Percentiles rank a stretch among this genome's conserved stretches.
These are phyloP conservation scores for Percopsis transmontana DNA, from an alignment of 2,113 vertebrate genomes.

Conservation along the genomic window DNA sequence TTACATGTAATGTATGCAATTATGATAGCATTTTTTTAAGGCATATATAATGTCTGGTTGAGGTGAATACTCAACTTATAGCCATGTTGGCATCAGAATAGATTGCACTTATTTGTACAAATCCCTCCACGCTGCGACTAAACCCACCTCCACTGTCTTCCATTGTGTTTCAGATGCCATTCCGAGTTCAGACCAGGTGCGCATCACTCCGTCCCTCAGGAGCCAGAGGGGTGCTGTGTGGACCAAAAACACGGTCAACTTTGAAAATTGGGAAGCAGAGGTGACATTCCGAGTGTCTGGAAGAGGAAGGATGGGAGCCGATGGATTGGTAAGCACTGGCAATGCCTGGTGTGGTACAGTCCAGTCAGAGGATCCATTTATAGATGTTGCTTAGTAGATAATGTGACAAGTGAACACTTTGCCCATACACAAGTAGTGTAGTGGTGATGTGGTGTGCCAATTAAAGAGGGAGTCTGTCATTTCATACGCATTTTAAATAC, in stretches of 20 bases:
- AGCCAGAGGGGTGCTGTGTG: constrained; percentile 93
- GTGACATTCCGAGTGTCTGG: constrained; percentile 95
- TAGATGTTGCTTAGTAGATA: no score
- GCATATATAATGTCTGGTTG: no score
- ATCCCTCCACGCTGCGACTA: background rate
- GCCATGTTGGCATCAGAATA: no score
- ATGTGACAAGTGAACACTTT: no score
- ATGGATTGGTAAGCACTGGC: constrained; percentile 85
- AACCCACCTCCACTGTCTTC: constrained; percentile 5
- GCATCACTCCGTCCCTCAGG: constrained; percentile 92
- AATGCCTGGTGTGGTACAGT: background rate
- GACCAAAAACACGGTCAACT: constrained; percentile 86
- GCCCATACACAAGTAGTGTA: no score
- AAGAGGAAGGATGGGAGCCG: constrained; percentile 91
- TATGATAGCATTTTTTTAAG: no score
- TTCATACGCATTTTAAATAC: no score
- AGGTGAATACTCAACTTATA: no score
- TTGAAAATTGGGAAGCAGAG: constrained; percentile 91
- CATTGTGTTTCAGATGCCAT: constrained; percentile 85
- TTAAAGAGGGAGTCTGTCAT: no score
- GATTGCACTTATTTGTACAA: background rate
- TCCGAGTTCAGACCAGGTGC: constrained; percentile 92
- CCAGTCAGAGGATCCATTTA: background rate
- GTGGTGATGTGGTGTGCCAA: no score
- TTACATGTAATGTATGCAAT: no score